phyloP scores from a whole-genome alignment of 2,113 vertebrate species.

The Amblyopsis rosae region DNA sequence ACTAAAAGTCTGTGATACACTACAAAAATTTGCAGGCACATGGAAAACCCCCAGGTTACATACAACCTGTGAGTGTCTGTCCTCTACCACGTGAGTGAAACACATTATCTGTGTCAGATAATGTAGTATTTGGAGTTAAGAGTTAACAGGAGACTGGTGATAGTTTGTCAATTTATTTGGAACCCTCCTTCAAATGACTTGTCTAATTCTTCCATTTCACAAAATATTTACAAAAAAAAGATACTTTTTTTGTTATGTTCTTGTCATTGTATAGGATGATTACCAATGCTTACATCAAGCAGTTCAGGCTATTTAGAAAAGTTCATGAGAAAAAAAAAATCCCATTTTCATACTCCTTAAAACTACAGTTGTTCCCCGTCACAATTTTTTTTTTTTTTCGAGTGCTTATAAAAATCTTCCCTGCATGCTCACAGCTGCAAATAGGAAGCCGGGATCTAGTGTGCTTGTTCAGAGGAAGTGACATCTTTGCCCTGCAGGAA shows the following conservation, averaged over 20 bases:
- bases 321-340: conserved; percentile 64
- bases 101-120: conserved; percentile 5
- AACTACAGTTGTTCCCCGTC: conserved; percentile 59
- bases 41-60: conserved; percentile 5
- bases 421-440: conserved; percentile 79
- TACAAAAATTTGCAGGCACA: neutral
- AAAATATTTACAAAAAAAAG: conserved; percentile 85
- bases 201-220: conserved; percentile 77
- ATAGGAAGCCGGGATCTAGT: conserved; percentile 77
- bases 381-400: conserved; percentile 48
- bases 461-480: conserved; percentile 80
- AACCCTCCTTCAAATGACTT: conserved; percentile 76
- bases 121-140: conserved; percentile 14
- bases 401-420: conserved; percentile 74
- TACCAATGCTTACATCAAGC: conserved; percentile 58
- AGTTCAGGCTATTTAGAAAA: conserved; percentile 71
- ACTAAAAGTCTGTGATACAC: too few relatives aligned
- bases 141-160: conserved; percentile 55
- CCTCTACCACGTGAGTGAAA: neutral
- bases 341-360: conserved; percentile 50
- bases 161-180: conserved; percentile 79
- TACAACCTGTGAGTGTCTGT: neutral
- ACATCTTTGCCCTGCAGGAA: conserved; percentile 78
- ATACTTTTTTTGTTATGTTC: conserved; percentile 58
- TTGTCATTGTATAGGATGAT: conserved; percentile 51